Base-by-base conservation (phyloP, 37 sponge, comb jelly and placozoan species). In the Hexactinellida sp. region DNA sequence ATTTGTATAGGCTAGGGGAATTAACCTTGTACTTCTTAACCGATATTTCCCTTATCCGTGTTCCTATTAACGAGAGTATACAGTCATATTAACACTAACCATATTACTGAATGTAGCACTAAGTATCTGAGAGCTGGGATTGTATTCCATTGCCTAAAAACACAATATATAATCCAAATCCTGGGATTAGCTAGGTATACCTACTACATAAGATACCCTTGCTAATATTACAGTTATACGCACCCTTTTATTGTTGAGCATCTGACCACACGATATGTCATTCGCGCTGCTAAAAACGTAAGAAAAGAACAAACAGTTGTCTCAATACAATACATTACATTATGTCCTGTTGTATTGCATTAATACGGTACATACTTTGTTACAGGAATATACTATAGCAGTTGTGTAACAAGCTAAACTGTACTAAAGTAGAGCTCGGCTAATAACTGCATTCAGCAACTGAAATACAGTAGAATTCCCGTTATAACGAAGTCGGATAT, bases 91-190 rank as follows among this genome's bases (percentile, higher is more conserved):
- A 7, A 41, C 34, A 63, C 76, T 63, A 10, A 63, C 76, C 76
- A 63, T 63, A 28, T 63, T 63, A n/a, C 76, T 63, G 76, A 63
- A 63, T 10, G 76, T 63, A 63, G 76, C 76, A 63, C 76, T 63
- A 3, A 63, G 76, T 63, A 63, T 63, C 76, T 63, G 76, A 32
- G 76, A 63, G 13, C 13, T 63, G 30, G 76, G 76, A 28, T 63
- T 63, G 13, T 63, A 63, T n/a, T 63, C 76, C 76, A 63, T 63
- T 7, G 76, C 76, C 76, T 63, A 63, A 63, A 28, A 28, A 7
- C 13, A 10, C 1, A 23, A n/a, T n/a, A n/a, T n/a, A n/a, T n/a
- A n/a, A n/a, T n/a, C n/a, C n/a, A n/a, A n/a, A n/a, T n/a, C n/a
- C n/a, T n/a, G n/a, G n/a, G n/a, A n/a, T n/a, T n/a, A n/a, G n/a